Evolutionary conservation across 1,140 invertebrate genomes (phyloP).

Genomic region (Philopotamus ludificatus): DNA sequence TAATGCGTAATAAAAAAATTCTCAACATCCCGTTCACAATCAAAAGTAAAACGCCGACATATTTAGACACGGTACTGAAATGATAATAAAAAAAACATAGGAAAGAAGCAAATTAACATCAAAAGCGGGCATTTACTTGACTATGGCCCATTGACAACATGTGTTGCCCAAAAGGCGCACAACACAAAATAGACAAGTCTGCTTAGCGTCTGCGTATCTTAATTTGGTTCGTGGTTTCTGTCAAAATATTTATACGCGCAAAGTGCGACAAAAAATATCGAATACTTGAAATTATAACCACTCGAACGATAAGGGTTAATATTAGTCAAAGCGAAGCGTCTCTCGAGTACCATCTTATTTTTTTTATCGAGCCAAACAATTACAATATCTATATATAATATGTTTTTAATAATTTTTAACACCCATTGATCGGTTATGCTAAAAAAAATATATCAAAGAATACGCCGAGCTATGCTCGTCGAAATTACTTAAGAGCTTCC

Average conservation of each 20-base stretch:
- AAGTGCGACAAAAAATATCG: conserved; percentile 12
- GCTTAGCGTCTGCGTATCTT: conserved; percentile 26
- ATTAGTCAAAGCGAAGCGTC: no score
- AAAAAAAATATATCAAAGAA: no score
- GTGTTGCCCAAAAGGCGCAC: conserved; percentile 16
- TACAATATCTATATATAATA: no score
- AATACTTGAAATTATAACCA: background rate
- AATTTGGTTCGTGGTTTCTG: conserved; percentile 37
- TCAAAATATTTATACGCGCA: conserved; percentile 36
- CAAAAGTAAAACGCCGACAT: conserved; percentile 16
- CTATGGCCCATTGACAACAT: conserved; percentile 33
- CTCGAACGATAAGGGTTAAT: no score
- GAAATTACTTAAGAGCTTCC: no score
- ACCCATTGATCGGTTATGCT: no score
- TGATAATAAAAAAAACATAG: background rate
- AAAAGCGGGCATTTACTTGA: conserved; percentile 24
- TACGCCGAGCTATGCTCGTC: no score
- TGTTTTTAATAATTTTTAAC: no score
- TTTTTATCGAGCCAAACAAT: no score
- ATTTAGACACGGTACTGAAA: background rate
- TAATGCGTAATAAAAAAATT: no score
- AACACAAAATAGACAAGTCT: conserved; percentile 22
- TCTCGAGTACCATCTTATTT: no score
- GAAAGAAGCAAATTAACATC: conserved; percentile 12
- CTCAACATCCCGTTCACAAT: no score